A percentile compares a stretch with the other conserved stretches of the same genome.
Evolutionary conservation across 2,797 vertebrate species (phyloP).

Genomic region (Hirundo rustica): DNA sequence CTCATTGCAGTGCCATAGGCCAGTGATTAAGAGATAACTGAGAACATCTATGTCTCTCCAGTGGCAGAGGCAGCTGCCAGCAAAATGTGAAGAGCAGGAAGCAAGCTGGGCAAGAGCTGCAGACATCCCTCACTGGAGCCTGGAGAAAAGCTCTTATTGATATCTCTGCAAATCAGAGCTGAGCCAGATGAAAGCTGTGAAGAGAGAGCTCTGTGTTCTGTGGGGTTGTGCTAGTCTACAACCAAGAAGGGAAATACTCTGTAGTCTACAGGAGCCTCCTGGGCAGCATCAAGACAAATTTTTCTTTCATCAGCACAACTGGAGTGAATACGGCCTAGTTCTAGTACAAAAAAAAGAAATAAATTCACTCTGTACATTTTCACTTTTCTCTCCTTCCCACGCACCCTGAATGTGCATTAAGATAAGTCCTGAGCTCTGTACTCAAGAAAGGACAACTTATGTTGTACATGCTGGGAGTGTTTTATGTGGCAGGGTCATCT

Average conservation of each 20-base stretch:
- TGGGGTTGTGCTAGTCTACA: neutral
- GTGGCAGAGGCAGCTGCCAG: neutral
- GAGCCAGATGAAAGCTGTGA: neutral
- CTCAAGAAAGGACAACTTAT: neutral
- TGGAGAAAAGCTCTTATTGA: neutral
- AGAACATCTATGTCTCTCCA: neutral
- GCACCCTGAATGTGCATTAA: neutral
- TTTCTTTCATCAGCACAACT: slow-evolving; percentile 15
- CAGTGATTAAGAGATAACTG: neutral
- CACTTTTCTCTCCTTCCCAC: neutral
- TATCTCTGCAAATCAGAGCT: neutral
- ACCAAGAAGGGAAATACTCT: neutral
- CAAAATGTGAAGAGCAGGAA: neutral
- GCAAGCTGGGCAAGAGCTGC: neutral
- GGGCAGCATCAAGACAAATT: neutral
- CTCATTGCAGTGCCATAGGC: neutral
- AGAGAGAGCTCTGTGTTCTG: neutral
- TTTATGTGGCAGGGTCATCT: neutral
- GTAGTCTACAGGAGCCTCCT: neutral
- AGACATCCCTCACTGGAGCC: neutral
- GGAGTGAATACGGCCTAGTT: slow-evolving; percentile 5
- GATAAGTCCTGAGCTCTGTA: neutral
- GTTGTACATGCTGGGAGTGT: neutral
- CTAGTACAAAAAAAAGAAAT: neutral
- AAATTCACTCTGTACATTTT: neutral